A percentile compares a stretch with the other conserved stretches of the same genome.
Evolutionary conservation across 2,113 vertebrate genomes (phyloP).

Genomic region (Scolopax mira): DNA sequence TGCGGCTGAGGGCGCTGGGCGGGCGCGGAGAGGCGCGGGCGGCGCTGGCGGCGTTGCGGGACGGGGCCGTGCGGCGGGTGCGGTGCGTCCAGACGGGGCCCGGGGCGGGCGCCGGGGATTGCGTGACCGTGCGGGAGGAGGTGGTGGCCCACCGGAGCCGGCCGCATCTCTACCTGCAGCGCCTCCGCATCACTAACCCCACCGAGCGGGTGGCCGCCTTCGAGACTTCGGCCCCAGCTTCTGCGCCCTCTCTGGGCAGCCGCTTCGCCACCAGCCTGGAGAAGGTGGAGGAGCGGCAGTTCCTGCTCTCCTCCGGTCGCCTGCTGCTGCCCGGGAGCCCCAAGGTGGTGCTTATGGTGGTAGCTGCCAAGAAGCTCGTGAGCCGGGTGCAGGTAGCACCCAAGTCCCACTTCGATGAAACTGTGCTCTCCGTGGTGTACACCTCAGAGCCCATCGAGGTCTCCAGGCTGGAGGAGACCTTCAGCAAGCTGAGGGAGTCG

Average conservation of each 20-base stretch:
- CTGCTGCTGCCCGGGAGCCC: constrained; percentile 73
- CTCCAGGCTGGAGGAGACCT: constrained; percentile 81
- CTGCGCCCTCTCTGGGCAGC: constrained; percentile 32
- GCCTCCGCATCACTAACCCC: constrained; percentile 87
- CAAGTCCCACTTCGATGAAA: constrained; percentile 85
- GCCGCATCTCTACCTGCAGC: constrained; percentile 87
- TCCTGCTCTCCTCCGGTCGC: constrained; percentile 84
- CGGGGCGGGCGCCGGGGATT: constrained; percentile 74
- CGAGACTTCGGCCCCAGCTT: constrained; percentile 68
- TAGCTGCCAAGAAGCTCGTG: constrained; percentile 83
- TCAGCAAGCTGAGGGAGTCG: constrained; percentile 80
- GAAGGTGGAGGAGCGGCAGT: constrained; percentile 84
- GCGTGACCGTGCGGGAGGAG: constrained; percentile 88
- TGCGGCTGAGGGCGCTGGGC: constrained; percentile 73
- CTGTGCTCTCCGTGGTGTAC: constrained; percentile 84
- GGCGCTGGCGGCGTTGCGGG: constrained; percentile 79
- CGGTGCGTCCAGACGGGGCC: constrained; percentile 78
- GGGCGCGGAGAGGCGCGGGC: constrained; percentile 74
- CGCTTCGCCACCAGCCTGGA: constrained; percentile 82
- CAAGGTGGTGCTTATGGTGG: constrained; percentile 83
- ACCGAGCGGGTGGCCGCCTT: constrained; percentile 77
- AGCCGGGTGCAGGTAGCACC: constrained; percentile 82
- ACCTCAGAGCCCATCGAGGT: constrained; percentile 77
- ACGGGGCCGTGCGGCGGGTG: constrained; percentile 82
- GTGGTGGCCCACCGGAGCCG: constrained; percentile 89